Conservation (phyloP, 2,113 vertebrate genomes). For the Cyphomyrus plagiostoma region DNA sequence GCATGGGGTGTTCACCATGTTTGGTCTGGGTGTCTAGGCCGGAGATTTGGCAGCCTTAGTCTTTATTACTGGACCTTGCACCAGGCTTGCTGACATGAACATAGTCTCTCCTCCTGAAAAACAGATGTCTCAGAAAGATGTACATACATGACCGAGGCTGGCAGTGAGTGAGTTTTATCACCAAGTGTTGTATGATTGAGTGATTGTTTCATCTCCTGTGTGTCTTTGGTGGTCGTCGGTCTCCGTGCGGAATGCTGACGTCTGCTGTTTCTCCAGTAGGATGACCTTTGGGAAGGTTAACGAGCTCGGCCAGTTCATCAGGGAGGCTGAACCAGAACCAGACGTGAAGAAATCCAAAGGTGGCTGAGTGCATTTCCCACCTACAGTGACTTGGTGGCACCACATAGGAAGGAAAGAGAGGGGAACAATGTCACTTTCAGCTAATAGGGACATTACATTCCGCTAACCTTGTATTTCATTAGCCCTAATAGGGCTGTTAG, state of each 20-base stretch:
- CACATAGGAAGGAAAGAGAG: neutral
- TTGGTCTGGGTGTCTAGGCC: neutral
- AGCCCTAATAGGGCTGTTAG: neutral
- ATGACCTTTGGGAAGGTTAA: slow-evolving; percentile 98
- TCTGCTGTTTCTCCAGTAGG: slow-evolving; percentile 64
- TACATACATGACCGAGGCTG: neutral
- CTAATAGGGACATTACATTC: neutral
- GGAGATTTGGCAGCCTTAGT: neutral
- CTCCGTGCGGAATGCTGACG: neutral
- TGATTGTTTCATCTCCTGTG: neutral
- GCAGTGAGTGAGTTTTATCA: neutral
- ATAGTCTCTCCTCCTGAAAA: neutral
- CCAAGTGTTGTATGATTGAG: neutral
- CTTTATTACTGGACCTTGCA: neutral
- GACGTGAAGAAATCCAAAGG: slow-evolving; percentile 98
- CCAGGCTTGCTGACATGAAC: neutral
- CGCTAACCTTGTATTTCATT: neutral
- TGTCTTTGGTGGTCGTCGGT: neutral
- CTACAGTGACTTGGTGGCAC: neutral
- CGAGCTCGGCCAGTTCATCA: slow-evolving; percentile 92
- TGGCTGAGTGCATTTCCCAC: slow-evolving; percentile 29
- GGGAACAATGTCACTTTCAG: neutral
- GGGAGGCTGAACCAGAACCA: slow-evolving; percentile 95
- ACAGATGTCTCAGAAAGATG: neutral
- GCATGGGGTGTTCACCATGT: neutral